A percentile compares a stretch with the other conserved stretches of the same genome.
Evolutionary conservation across 2,888 invertebrate species (phyloP).

Genomic region (Elysia crispata): DNA sequence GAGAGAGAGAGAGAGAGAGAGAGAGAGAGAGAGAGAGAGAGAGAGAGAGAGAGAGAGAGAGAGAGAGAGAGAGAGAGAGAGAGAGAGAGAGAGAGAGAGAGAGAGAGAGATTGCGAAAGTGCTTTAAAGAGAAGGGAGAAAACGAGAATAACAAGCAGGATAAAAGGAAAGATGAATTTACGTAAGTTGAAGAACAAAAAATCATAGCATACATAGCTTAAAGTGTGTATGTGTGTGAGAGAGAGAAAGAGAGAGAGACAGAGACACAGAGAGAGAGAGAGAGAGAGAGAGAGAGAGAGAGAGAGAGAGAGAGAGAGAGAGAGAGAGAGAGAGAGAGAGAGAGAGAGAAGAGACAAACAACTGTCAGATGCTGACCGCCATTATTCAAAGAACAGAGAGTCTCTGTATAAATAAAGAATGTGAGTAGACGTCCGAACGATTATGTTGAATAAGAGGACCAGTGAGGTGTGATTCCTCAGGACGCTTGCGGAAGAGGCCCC

Average conservation of each 20-base stretch:
- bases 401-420: no score
- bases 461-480: not conserved
- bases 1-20: conserved; percentile 1
- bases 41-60: not conserved
- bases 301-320: not conserved
- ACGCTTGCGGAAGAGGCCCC: not conserved
- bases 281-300: not conserved
- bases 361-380: no score
- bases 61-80: not conserved
- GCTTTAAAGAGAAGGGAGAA: not conserved
- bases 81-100: not conserved
- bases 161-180: no score
- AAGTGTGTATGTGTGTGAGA: not conserved
- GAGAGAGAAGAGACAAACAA: no score
- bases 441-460: not conserved
- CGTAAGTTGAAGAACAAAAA: no score
- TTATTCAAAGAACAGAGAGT: no score
- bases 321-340: not conserved
- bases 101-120: conserved; percentile 1
- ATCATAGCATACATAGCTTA: not conserved
- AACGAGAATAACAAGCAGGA: no score
- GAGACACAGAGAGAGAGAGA: not conserved
- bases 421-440: no score
- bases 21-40: conserved; percentile 5
- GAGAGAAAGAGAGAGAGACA: conserved; percentile 11